phyloP scores from a whole-genome alignment of 2,113 vertebrate genomes.

The Podarcis raffonei region DNA sequence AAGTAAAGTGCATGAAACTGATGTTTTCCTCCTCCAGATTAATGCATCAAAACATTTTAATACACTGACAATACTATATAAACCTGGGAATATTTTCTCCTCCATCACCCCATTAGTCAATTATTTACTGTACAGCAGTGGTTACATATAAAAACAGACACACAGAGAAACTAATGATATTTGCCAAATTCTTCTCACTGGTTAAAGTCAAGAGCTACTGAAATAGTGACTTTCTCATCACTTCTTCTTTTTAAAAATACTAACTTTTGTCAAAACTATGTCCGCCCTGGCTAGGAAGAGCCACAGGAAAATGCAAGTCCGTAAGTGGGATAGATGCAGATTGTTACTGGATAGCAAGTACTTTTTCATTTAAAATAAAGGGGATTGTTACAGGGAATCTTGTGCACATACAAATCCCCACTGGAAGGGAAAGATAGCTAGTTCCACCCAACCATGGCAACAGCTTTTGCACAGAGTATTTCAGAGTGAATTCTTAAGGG shows the following conservation, averaged over 20 bases:
- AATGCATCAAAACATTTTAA: slow-evolving; percentile 53
- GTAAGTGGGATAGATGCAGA: slow-evolving; percentile 37
- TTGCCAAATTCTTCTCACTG: slow-evolving; percentile 33
- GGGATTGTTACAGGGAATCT: neutral
- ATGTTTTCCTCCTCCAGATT: slow-evolving; percentile 53
- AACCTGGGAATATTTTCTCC: slow-evolving; percentile 44
- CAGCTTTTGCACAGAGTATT: neutral
- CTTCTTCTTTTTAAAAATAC: neutral
- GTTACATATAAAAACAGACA: slow-evolving; percentile 42
- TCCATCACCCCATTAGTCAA: slow-evolving; percentile 39
- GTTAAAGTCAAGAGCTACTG: slow-evolving; percentile 30
- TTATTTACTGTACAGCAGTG: slow-evolving; percentile 28
- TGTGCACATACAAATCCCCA: neutral
- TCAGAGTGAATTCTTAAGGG: neutral
- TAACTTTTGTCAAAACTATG: neutral
- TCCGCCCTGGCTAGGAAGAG: slow-evolving; percentile 28
- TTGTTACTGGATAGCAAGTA: slow-evolving; percentile 14
- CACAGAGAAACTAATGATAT: slow-evolving; percentile 7
- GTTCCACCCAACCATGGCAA: neutral
- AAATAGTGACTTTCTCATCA: slow-evolving; percentile 4
- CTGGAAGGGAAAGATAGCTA: slow-evolving; percentile 7
- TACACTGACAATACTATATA: slow-evolving; percentile 18
- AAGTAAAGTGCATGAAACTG: slow-evolving; percentile 81
- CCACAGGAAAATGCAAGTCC: slow-evolving; percentile 23
- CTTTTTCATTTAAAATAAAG: slow-evolving; percentile 31